These are phyloP conservation scores for Murina feae DNA, from an alignment of 2,113 vertebrate genomes.

Conservation along the genomic window DNA sequence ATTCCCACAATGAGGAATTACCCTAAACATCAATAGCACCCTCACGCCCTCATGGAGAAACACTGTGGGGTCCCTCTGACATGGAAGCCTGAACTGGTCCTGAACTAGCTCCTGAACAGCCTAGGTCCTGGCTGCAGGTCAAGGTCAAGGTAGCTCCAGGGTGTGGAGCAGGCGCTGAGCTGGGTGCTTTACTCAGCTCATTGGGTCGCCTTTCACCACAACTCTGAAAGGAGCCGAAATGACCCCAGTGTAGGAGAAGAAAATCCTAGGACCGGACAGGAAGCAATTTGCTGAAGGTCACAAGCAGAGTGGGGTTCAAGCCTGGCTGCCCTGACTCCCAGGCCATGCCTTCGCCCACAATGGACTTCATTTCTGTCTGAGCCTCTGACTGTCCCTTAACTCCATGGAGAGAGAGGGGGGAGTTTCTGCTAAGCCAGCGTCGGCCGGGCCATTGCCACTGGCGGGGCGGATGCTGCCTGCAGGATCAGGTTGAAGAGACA, in stretches of 20 bases:
- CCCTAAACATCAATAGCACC: neutral
- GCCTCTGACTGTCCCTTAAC: neutral
- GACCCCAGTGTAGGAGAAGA: neutral
- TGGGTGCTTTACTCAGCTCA: neutral
- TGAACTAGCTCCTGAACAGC: neutral
- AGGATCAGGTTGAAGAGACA: neutral
- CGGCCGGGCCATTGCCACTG: neutral
- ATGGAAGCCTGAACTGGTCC: neutral
- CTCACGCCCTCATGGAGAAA: neutral
- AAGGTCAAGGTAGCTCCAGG: neutral
- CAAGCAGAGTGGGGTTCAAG: neutral
- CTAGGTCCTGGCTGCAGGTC: neutral
- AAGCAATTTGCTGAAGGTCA: neutral
- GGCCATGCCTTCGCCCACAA: too few relatives aligned
- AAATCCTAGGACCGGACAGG: neutral
- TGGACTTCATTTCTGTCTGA: neutral
- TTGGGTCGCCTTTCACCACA: neutral
- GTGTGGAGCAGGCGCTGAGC: neutral
- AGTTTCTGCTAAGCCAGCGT: neutral
- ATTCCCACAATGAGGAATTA: neutral
- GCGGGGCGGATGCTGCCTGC: neutral
- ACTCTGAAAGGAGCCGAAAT: neutral
- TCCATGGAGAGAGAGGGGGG: neutral
- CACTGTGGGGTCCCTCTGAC: neutral
- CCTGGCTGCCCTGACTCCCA: neutral